Conservation (phyloP, 2,888 invertebrate species). For the Tachina lurida region DNA sequence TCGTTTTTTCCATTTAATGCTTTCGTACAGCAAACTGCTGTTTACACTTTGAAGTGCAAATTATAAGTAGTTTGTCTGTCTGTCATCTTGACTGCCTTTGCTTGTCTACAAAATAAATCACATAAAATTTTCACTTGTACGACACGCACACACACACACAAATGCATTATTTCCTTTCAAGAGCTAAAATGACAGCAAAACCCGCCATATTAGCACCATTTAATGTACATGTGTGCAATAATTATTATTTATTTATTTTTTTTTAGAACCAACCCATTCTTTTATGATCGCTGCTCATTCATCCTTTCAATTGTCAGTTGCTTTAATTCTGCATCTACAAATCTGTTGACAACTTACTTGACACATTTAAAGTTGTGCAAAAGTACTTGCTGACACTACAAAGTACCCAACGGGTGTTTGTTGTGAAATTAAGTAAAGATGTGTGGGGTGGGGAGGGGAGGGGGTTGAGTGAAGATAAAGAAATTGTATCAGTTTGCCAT, state of each 20-base stretch:
- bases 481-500: constrained; percentile 30
- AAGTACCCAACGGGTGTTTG: constrained; percentile 21
- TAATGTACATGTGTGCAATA: constrained; percentile 39
- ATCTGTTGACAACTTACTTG: constrained; percentile 71
- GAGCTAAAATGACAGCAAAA: constrained; percentile 30
- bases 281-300: constrained; percentile 10
- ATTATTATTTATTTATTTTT: constrained; percentile 23
- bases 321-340: constrained; percentile 52
- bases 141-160: constrained; percentile 13
- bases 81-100: constrained; percentile 24
- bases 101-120: constrained; percentile 65
- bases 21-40: constrained; percentile 1
- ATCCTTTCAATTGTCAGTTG: constrained; percentile 45
- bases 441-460: not conserved
- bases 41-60: constrained; percentile 47
- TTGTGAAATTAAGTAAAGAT: not conserved
- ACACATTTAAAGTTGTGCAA: constrained; percentile 63
- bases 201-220: constrained; percentile 64
- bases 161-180: constrained; percentile 26
- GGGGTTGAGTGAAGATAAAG: not conserved
- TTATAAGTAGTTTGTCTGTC: constrained; percentile 45
- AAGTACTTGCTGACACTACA: not conserved
- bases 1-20: not conserved
- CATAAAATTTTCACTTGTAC: constrained; percentile 60
- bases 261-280: not conserved